phyloP scores from a whole-genome alignment of 2,113 vertebrate genomes.

The Vicugna pacos region DNA sequence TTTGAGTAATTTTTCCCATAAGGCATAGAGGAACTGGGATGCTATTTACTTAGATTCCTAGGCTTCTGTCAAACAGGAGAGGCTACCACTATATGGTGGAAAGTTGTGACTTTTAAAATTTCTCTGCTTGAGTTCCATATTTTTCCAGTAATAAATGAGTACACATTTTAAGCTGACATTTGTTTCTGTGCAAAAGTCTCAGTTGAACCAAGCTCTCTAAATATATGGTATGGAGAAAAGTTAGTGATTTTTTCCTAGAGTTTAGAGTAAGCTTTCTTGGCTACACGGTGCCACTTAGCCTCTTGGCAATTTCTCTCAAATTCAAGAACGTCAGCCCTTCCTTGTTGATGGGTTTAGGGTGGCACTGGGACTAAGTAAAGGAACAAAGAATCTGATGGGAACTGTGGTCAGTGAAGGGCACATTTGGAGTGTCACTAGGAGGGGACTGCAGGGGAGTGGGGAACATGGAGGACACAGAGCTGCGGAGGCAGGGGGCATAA shows the following conservation, averaged over 20 bases:
- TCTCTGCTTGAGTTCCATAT: background rate
- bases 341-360: background rate
- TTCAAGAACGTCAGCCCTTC: background rate
- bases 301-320: background rate
- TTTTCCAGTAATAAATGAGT: constrained; percentile 16
- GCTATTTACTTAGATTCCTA: background rate
- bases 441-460: background rate
- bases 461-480: background rate
- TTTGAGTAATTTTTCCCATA: background rate
- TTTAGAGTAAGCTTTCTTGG: constrained; percentile 3
- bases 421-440: background rate
- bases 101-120: background rate
- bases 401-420: background rate
- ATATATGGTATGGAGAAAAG: constrained; percentile 15
- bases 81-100: background rate
- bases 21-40: background rate
- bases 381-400: background rate
- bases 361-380: background rate
- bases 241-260: background rate
- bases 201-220: constrained; percentile 40
- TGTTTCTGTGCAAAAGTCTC: constrained; percentile 54
- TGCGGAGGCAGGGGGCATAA: background rate
- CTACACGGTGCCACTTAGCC: background rate
- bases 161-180: background rate
- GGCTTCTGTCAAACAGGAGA: background rate